Evolutionary conservation across 2,113 vertebrate genomes (phyloP), one percentile per base, ranked within the genome.

Genomic region (Anoplopoma fimbria): DNA sequence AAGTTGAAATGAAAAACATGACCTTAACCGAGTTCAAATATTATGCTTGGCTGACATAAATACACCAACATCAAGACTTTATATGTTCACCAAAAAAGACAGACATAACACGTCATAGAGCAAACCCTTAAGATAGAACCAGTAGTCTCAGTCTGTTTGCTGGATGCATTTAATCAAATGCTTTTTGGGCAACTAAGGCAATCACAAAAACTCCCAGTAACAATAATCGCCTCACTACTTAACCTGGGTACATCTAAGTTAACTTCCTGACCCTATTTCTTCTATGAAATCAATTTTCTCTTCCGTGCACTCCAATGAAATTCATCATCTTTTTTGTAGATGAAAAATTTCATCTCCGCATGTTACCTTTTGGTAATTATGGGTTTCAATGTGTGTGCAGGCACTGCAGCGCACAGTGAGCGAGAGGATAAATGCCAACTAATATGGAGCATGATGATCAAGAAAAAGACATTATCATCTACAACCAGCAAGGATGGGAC

Each of bases 201-300:
- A 89, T 82, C 9, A 69, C 25, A 79, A 1, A 55, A 69, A 78
- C 76, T 79, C 4, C 73, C 73, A 36, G 68, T 25, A 79, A n/a
- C 36, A 36, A 49, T 25, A 7, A 17, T 29, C 14, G 31, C 71
- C 53, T 79, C 58, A 0, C 40, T 63, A 70, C 82, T 76, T 73
- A 62, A 55, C 51, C 61, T 13, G 4, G 45, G 58, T 23, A 68
- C 70, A 89, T 85, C 63, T 51, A 69, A 75, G 57, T 55, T 42
- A 42, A 57, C 81, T 64, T 29, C 0, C 1, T 4, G 51, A 65
- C 77, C 69, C 2, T 45, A 65, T 5, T 60, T 82, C 84, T 90
- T 78, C 86, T 57, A 1, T 79, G 64, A 89, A 88, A 83, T 81
- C 13, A 0, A 87, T 88, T 83, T 83, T 49, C 84, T 83, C 36